Conservation (phyloP, 2,888 invertebrate genomes). For the Aspidiotus destructor region DNA sequence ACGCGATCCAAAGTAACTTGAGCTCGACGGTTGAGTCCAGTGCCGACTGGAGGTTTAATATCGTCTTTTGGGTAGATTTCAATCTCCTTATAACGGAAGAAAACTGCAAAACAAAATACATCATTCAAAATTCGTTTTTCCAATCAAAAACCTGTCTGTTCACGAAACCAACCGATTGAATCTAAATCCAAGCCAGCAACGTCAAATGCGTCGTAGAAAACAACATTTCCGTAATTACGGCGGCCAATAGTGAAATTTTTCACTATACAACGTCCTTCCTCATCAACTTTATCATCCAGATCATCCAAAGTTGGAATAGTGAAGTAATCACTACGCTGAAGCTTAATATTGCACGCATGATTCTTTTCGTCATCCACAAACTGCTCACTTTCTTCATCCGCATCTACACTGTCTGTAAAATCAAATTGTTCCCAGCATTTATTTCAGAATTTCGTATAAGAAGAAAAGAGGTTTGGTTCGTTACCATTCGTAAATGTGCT, state of each 20-base stretch:
- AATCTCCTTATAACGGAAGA: slow-evolving; percentile 88
- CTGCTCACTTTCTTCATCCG: slow-evolving; percentile 1
- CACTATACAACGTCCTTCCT: slow-evolving; percentile 70
- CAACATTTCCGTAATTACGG: slow-evolving; percentile 81
- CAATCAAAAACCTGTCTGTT: too few relatives aligned
- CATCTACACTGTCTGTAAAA: slow-evolving; percentile 8
- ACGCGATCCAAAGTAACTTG: slow-evolving; percentile 87
- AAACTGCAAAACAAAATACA: slow-evolving; percentile 50
- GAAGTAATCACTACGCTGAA: slow-evolving; percentile 77
- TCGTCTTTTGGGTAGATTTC: slow-evolving; percentile 86
- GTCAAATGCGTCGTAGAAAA: slow-evolving; percentile 73
- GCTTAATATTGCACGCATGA: slow-evolving; percentile 34
- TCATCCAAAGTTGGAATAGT: slow-evolving; percentile 78
- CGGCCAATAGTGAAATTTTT: slow-evolving; percentile 82
- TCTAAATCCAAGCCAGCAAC: slow-evolving; percentile 79
- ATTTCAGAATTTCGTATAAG: background rate
- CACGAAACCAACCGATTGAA: slow-evolving; percentile 53
- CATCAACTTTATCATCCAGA: slow-evolving; percentile 58
- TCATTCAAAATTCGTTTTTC: background rate
- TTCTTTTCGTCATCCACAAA: slow-evolving; percentile 13
- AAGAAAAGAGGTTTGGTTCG: background rate
- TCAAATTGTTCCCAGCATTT: background rate
- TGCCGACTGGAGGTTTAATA: slow-evolving; percentile 76
- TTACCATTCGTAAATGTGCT: slow-evolving; percentile 12
- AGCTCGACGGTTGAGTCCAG: slow-evolving; percentile 79